Percentiles rank a stretch among this genome's conserved stretches.
phyloP scores from a whole-genome alignment of 2,888 invertebrate genomes.

The Cephonodes hylas region DNA sequence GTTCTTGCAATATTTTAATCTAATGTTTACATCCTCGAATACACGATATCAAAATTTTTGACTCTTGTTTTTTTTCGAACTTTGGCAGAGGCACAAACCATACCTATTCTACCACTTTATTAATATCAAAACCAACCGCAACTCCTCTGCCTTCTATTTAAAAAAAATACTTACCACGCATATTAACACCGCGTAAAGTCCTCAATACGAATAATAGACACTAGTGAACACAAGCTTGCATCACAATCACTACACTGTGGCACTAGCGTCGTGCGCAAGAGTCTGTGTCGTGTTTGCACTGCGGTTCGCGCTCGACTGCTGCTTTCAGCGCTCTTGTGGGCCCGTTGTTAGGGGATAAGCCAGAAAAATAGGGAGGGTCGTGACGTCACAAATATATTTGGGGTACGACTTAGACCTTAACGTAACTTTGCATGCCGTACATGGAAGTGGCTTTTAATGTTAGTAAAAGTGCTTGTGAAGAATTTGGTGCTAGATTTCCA shows the following conservation, averaged over 20 bases:
- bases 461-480: no score
- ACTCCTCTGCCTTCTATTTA: not conserved
- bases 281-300: conserved; percentile 43
- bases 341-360: conserved; percentile 15
- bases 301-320: conserved; percentile 43
- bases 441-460: no score
- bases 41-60: no score
- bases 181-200: conserved; percentile 62
- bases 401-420: not conserved
- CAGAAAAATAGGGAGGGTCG: conserved; percentile 30
- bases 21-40: no score
- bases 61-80: no score
- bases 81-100: no score
- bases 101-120: no score
- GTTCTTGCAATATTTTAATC: no score
- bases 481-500: no score
- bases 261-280: conserved; percentile 32
- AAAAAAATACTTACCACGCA: conserved; percentile 56
- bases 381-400: conserved; percentile 21
- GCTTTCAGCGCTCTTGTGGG: not conserved
- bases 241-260: conserved; percentile 67
- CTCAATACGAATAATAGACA: conserved; percentile 38
- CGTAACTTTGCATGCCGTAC: not conserved
- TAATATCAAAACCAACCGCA: not conserved
- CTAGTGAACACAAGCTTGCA: conserved; percentile 57